These are phyloP conservation scores for Drosophila testacea DNA, from an alignment of 2,888 invertebrate genomes.

Conservation along the genomic window DNA sequence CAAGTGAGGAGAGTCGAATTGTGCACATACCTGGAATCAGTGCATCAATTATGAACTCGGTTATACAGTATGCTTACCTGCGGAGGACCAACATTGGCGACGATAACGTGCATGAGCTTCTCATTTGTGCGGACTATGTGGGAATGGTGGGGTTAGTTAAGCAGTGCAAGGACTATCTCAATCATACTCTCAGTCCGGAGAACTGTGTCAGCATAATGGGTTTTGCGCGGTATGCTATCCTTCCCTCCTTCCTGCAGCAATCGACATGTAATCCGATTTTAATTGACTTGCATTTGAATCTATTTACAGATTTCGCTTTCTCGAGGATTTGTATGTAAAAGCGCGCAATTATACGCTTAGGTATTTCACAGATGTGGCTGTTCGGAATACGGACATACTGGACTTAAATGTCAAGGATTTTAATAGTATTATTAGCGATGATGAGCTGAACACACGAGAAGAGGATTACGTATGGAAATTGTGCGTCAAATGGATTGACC, in stretches of 20 bases:
- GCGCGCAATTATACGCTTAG: slow-evolving; percentile 90
- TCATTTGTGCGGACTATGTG: slow-evolving; percentile 95
- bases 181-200: slow-evolving; percentile 88
- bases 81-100: slow-evolving; percentile 91
- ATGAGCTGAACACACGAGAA: slow-evolving; percentile 94
- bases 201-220: slow-evolving; percentile 94
- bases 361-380: slow-evolving; percentile 91
- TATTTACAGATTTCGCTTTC: slow-evolving; percentile 79
- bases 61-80: slow-evolving; percentile 94
- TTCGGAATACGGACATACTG: slow-evolving; percentile 91
- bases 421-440: slow-evolving; percentile 91
- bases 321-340: slow-evolving; percentile 87
- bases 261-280: slow-evolving; percentile 49
- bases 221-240: slow-evolving; percentile 88
- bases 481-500: slow-evolving; percentile 94
- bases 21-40: slow-evolving; percentile 92
- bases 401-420: slow-evolving; percentile 90
- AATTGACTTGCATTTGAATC: slow-evolving; percentile 36
- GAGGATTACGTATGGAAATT: slow-evolving; percentile 95
- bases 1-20: slow-evolving; percentile 87
- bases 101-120: slow-evolving; percentile 92
- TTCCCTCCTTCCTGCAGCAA: too few relatives aligned
- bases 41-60: slow-evolving; percentile 90
- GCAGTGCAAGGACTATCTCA: slow-evolving; percentile 92
- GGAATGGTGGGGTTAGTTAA: slow-evolving; percentile 93